phyloP scores from a whole-genome alignment of 2,888 invertebrate species.

The Apodemia duryi region DNA sequence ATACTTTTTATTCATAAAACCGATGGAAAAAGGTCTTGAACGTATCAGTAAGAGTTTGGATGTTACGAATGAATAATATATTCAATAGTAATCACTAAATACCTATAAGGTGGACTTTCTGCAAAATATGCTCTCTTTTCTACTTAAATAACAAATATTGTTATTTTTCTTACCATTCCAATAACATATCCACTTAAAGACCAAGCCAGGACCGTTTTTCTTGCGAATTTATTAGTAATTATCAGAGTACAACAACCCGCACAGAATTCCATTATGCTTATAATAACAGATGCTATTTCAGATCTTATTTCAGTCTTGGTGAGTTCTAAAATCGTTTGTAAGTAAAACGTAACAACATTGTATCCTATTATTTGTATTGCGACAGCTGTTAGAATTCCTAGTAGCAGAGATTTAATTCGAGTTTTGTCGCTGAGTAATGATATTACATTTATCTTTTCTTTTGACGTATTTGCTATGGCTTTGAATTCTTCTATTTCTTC shows the following conservation, averaged over 20 bases:
- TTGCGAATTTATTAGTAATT: slow-evolving; percentile 6
- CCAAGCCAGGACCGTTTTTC: slow-evolving; percentile 9
- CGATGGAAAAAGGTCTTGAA: too few relatives aligned
- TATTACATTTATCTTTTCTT: background rate
- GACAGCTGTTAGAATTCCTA: slow-evolving; percentile 4
- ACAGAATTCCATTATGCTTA: slow-evolving; percentile 9
- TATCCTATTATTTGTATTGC: slow-evolving; percentile 8
- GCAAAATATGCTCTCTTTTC: too few relatives aligned
- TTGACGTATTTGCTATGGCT: background rate
- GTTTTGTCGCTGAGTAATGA: background rate
- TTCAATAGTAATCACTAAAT: too few relatives aligned
- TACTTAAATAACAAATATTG: background rate
- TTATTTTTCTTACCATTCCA: slow-evolving; percentile 15
- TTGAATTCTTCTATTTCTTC: slow-evolving; percentile 17
- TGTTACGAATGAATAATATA: too few relatives aligned
- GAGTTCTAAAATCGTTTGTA: slow-evolving; percentile 17
- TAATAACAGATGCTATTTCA: slow-evolving; percentile 1
- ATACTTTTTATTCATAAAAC: too few relatives aligned
- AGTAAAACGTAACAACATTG: slow-evolving; percentile 16
- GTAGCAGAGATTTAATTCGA: slow-evolving; percentile 15
- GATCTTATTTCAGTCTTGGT: slow-evolving; percentile 21
- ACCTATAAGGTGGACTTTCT: too few relatives aligned
- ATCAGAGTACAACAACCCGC: slow-evolving; percentile 11
- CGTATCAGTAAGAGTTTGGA: too few relatives aligned
- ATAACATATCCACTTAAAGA: slow-evolving; percentile 16